phyloP scores from a whole-genome alignment of 2,888 invertebrate species.

The Pseudococcus longispinus region DNA sequence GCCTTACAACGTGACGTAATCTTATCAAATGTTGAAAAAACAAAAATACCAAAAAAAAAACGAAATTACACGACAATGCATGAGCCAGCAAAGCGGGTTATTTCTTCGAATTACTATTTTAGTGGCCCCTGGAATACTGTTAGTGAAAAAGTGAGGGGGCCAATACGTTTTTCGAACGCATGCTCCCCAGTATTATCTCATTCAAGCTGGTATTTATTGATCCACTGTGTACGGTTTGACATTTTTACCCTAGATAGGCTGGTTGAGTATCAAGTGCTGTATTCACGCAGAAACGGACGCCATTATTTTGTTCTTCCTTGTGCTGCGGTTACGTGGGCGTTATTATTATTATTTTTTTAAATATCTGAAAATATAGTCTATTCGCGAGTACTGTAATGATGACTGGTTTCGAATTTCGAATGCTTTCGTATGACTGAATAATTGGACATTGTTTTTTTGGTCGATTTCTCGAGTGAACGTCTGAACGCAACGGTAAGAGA shows the following conservation, averaged over 20 bases:
- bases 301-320: slow-evolving; percentile 54
- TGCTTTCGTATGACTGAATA: slow-evolving; percentile 34
- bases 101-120: slow-evolving; percentile 43
- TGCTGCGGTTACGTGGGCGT: slow-evolving; percentile 40
- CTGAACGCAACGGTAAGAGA: slow-evolving; percentile 35
- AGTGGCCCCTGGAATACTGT: slow-evolving; percentile 41
- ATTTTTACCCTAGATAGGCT: slow-evolving; percentile 55
- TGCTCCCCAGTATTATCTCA: slow-evolving; percentile 55
- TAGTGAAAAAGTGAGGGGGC: slow-evolving; percentile 41
- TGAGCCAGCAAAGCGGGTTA: background rate
- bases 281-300: slow-evolving; percentile 51
- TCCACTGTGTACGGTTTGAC: slow-evolving; percentile 53
- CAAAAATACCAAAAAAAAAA: background rate
- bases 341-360: slow-evolving; percentile 5
- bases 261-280: slow-evolving; percentile 53
- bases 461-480: background rate
- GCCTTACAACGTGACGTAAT: background rate
- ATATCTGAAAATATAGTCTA: slow-evolving; percentile 11
- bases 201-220: slow-evolving; percentile 55
- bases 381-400: slow-evolving; percentile 11
- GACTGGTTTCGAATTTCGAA: slow-evolving; percentile 25
- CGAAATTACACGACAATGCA: background rate
- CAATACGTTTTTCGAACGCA: slow-evolving; percentile 52
- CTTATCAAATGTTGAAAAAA: background rate
- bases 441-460: background rate